Conservation (phyloP, 2,888 invertebrate genomes). For the Melanargia galathea region DNA sequence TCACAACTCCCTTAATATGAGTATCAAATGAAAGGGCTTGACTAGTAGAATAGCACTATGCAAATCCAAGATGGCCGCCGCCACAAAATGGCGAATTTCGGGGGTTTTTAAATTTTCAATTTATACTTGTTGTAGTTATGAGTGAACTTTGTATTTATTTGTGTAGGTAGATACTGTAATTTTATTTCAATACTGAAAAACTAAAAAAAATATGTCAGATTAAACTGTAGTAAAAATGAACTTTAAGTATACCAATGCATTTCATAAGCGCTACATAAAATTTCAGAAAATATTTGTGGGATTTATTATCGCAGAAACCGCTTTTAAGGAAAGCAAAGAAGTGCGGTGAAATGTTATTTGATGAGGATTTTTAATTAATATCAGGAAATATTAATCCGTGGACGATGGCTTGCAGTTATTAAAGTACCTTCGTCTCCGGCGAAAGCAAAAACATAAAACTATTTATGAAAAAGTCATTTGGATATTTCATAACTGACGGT, state of each 20-base stretch:
- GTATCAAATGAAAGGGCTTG: too few species aligned
- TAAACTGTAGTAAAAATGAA: conserved; percentile 8
- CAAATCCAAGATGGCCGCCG: too few species aligned
- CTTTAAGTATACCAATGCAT: conserved; percentile 28
- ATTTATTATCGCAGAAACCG: conserved; percentile 20
- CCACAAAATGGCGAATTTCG: too few species aligned
- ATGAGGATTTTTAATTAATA: conserved; percentile 39
- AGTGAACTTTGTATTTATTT: too few species aligned
- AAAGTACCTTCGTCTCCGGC: conserved; percentile 12
- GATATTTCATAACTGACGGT: neutral
- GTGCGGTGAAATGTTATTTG: conserved; percentile 32
- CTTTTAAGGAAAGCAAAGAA: conserved; percentile 20
- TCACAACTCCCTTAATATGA: too few species aligned
- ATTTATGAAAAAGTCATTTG: conserved; percentile 21
- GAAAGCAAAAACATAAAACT: too few species aligned
- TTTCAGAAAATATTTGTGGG: conserved; percentile 21
- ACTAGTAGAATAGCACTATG: too few species aligned
- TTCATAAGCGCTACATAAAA: conserved; percentile 30
- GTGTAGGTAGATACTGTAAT: too few species aligned
- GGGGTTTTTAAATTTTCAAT: too few species aligned
- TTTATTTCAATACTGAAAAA: too few species aligned
- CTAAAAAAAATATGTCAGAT: neutral
- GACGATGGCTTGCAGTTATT: conserved; percentile 20
- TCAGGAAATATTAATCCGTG: conserved; percentile 25
- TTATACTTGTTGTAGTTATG: too few species aligned